These are phyloP conservation scores for Jaculus jaculus DNA, from an alignment of 2,113 vertebrate genomes.

Conservation along the genomic window DNA sequence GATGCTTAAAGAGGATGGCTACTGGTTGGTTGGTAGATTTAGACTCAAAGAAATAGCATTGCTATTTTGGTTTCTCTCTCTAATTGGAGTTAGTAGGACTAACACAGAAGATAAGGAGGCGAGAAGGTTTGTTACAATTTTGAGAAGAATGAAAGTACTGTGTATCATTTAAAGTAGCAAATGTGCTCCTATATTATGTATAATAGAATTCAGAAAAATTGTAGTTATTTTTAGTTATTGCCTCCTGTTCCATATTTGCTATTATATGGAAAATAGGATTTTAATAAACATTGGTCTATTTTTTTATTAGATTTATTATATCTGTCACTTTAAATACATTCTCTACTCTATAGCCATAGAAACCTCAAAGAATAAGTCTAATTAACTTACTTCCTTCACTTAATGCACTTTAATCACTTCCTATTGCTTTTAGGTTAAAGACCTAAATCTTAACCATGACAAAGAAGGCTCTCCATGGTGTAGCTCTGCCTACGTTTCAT, in stretches of 20 bases:
- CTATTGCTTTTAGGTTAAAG: neutral
- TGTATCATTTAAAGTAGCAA: neutral
- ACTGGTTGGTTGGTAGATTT: neutral
- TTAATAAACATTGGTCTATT: neutral
- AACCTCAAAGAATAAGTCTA: neutral
- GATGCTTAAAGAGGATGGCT: neutral
- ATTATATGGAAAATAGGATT: neutral
- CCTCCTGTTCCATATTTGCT: neutral
- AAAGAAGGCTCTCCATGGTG: neutral
- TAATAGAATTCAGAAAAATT: neutral
- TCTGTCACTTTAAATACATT: slow-evolving; percentile 33
- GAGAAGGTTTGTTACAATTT: neutral
- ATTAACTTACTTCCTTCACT: neutral
- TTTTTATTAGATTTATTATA: slow-evolving; percentile 14
- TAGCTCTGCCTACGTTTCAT: neutral
- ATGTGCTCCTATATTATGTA: neutral
- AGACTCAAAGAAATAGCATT: neutral
- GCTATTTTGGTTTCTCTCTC: neutral
- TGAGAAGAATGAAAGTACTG: neutral
- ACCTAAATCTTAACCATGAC: neutral
- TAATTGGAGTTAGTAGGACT: neutral
- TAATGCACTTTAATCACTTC: neutral
- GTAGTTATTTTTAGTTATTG: neutral
- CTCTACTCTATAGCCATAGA: neutral
- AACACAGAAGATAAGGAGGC: neutral